phyloP scores from a whole-genome alignment of 2,113 vertebrate genomes.

The Solenodon paradoxus region DNA sequence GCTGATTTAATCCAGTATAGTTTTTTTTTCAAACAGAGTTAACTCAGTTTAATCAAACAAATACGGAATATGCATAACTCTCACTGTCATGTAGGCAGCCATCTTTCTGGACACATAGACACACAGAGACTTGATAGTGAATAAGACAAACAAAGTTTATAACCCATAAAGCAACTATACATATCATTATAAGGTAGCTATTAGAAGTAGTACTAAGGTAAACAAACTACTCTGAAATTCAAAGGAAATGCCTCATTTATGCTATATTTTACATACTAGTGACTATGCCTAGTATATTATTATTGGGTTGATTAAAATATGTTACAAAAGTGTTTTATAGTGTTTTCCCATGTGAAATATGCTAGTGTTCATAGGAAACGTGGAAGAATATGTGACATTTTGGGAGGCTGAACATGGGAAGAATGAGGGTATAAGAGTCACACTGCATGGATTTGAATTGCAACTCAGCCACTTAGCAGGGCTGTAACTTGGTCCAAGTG shows the following conservation, averaged over 20 bases:
- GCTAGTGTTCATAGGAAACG: not conserved
- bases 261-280: not conserved
- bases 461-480: not conserved
- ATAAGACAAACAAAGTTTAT: constrained; percentile 11
- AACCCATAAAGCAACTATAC: constrained; percentile 3
- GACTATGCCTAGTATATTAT: not conserved
- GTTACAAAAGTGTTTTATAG: not conserved
- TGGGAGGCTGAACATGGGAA: not conserved
- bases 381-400: not conserved
- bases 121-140: not conserved
- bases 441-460: not conserved
- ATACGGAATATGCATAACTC: not conserved
- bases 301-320: not conserved
- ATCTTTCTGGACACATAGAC: not conserved
- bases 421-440: not conserved
- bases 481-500: not conserved
- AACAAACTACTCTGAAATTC: not conserved
- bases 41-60: not conserved
- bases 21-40: not conserved
- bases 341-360: constrained; percentile 25
- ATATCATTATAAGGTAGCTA: constrained; percentile 21
- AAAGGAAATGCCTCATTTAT: constrained; percentile 5
- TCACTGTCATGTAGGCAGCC: not conserved
- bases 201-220: not conserved
- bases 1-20: not conserved